phyloP scores from a whole-genome alignment of 2,797 vertebrate genomes.

The Sebastes alutus region DNA sequence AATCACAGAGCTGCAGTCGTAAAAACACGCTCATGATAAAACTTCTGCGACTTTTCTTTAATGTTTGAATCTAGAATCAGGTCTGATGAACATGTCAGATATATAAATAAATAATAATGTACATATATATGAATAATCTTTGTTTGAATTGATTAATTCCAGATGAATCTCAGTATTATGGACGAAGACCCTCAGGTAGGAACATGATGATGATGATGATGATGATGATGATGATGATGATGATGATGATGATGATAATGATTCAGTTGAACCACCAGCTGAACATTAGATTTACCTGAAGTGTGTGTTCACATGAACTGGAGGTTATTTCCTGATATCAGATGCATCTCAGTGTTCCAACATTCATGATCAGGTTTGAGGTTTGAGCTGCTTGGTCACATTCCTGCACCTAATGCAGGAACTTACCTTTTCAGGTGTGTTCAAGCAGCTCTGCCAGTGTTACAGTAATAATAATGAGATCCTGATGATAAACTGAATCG shows the following conservation, averaged over 20 bases:
- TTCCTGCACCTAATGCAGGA: too few species aligned
- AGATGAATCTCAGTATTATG: slow-evolving; percentile 65
- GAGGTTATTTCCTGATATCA: background rate
- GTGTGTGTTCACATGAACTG: background rate
- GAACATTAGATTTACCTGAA: background rate
- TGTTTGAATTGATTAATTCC: slow-evolving; percentile 7
- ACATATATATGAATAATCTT: background rate
- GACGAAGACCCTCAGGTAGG: slow-evolving; percentile 66
- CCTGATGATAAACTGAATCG: background rate
- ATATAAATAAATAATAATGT: too few species aligned
- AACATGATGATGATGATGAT: too few species aligned
- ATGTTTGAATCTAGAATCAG: background rate
- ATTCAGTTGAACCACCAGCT: background rate
- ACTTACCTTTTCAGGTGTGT: background rate
- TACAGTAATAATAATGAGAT: background rate
- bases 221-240: background rate
- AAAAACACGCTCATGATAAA: background rate
- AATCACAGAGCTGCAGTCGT: background rate
- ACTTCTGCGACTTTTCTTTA: background rate
- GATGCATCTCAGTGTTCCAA: background rate
- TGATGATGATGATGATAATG: background rate
- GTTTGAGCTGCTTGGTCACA: too few species aligned
- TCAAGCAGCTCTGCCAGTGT: background rate
- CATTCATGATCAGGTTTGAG: background rate
- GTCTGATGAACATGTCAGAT: background rate